Percentiles rank a stretch among this genome's conserved stretches.
Conservation (phyloP, 2,797 vertebrate species). For the Serranus cabrilla region DNA sequence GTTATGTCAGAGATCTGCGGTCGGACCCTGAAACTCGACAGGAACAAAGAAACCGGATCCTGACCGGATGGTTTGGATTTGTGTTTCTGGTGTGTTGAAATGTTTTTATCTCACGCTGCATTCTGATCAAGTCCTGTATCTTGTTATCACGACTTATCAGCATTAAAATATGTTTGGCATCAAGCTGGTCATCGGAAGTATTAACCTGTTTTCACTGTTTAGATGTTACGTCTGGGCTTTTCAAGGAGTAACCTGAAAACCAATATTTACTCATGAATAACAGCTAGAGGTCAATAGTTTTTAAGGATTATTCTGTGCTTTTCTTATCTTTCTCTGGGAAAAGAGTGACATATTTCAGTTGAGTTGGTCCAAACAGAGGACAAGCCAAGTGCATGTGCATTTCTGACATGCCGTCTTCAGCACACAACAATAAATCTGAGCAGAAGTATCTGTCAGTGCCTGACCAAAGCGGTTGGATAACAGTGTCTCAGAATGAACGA, state of each 20-base stretch:
- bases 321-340: conserved; percentile 6
- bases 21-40: conserved; percentile 45
- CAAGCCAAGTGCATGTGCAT: background rate
- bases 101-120: conserved; percentile 26
- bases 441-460: background rate
- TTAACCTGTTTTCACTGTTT: conserved; percentile 26
- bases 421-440: conserved; percentile 11
- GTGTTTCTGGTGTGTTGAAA: conserved; percentile 48
- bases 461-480: background rate
- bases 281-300: background rate
- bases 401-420: conserved; percentile 12
- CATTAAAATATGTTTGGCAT: conserved; percentile 58
- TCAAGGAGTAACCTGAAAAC: conserved; percentile 15
- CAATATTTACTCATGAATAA: conserved; percentile 20
- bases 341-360: conserved; percentile 11
- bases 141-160: conserved; percentile 53
- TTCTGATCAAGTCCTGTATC: conserved; percentile 43
- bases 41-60: conserved; percentile 31
- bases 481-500: background rate
- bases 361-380: conserved; percentile 22
- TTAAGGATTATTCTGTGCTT: background rate
- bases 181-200: conserved; percentile 16
- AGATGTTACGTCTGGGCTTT: background rate
- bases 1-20: conserved; percentile 19
- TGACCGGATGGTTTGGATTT: conserved; percentile 23